Base-by-base conservation (phyloP, 2,113 vertebrate genomes). In the Pseudonaja textilis region DNA sequence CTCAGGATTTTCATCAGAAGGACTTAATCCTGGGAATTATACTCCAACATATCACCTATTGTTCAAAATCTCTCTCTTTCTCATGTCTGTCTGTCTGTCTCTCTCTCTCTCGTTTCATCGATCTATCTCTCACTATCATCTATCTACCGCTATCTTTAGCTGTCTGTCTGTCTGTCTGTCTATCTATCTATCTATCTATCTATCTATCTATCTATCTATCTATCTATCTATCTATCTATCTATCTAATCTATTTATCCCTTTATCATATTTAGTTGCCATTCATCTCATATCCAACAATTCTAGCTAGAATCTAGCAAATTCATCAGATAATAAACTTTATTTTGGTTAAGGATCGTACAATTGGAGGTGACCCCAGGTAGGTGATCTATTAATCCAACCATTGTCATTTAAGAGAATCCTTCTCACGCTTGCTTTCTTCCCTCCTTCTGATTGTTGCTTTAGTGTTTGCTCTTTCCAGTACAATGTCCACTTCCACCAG, bases 401-500 rank as follows among this genome's bases (percentile, higher is more conserved):
- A 0, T 29, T 39, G 20, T 2, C 6, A 14, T 26, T 25, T 7
- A 55, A 8, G 61, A 8, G 8, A 29, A 54, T 2, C 4, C 1
- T 2, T 81, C 69, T 89, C 64, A 74, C 22, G 85, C 4, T 0
- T 39, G 23, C 39, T 56, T 88, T 54, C 34, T 90, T n/a, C 47
- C 81, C 52, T 56, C n/a, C n/a, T 54, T 12, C n/a, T 86, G 45
- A 55, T 7, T 23, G 59, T 10, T 47, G 47, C 81, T 61, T 54
- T 64, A 89, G 57, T 87, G 74, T 34, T 42, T 20, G 50, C 34
- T 54, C 56, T 25, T 59, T 45, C 91, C 20, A 14, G 12, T 7
- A 85, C 25, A 7, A 88, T 92, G 91, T 91, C 93, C 34, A 47
- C 56, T 9, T 61, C 74, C 34, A 25, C 54, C 22, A 90, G 91